A percentile compares a stretch with the other conserved stretches of the same genome.
Evolutionary conservation across 2,797 vertebrate genomes (phyloP).

Genomic region (Smutsia temminckii): DNA sequence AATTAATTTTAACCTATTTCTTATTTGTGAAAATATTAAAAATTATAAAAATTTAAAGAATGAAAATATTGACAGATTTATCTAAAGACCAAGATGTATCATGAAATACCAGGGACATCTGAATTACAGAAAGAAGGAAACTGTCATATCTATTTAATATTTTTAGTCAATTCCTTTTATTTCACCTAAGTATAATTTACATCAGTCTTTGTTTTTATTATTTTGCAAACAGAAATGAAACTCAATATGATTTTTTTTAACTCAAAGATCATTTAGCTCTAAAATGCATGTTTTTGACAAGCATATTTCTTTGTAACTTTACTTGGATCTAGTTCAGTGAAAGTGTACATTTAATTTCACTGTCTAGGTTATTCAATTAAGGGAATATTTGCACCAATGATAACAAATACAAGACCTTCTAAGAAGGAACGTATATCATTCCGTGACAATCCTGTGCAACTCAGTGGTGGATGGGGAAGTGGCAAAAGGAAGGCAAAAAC

Average conservation of each 20-base stretch:
- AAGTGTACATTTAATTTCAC: slow-evolving; percentile 74
- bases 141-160: background rate
- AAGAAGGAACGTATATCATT: slow-evolving; percentile 92
- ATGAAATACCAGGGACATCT: background rate
- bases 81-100: background rate
- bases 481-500: slow-evolving; percentile 90
- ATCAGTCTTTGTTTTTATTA: slow-evolving; percentile 20
- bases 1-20: background rate
- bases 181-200: slow-evolving; percentile 30
- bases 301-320: slow-evolving; percentile 25
- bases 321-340: slow-evolving; percentile 60
- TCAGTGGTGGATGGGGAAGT: slow-evolving; percentile 94
- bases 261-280: background rate
- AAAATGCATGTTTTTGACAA: slow-evolving; percentile 28
- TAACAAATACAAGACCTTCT: slow-evolving; percentile 81
- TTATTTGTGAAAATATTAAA: background rate
- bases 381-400: slow-evolving; percentile 82
- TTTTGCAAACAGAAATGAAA: slow-evolving; percentile 45
- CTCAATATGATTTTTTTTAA: slow-evolving; percentile 4
- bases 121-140: slow-evolving; percentile 2
- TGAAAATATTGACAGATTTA: background rate
- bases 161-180: background rate
- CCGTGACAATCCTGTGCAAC: slow-evolving; percentile 89
- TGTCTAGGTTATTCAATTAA: slow-evolving; percentile 85
- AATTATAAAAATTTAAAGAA: background rate